Percentiles rank a stretch among this genome's conserved stretches.
Evolutionary conservation across 1,140 invertebrate genomes (phyloP).

Genomic region (Eriocheir sinensis): DNA sequence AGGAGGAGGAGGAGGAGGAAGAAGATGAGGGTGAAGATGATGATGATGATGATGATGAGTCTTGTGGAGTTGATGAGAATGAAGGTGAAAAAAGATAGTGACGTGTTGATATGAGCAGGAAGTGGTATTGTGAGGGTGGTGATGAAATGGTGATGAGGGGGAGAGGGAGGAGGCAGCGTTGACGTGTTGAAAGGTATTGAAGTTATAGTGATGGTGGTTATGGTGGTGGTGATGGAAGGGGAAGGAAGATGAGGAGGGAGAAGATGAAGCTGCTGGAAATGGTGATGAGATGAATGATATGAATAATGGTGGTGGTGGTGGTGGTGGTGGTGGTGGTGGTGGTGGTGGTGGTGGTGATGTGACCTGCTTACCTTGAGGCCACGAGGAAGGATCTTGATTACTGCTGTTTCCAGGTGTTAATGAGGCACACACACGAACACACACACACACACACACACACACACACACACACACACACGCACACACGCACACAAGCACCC

Average conservation of each 20-base stretch:
- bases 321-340: too few relatives aligned
- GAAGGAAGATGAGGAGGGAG: neutral
- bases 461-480: slow-evolving; percentile 21
- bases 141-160: too few relatives aligned
- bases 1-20: neutral
- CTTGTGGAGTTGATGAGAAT: neutral
- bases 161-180: too few relatives aligned
- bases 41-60: slow-evolving; percentile 1
- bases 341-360: too few relatives aligned
- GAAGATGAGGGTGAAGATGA: neutral
- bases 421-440: neutral
- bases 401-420: neutral
- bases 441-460: slow-evolving; percentile 22
- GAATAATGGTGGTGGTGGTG: slow-evolving; percentile 6
- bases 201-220: too few relatives aligned
- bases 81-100: too few relatives aligned
- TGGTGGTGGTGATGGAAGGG: too few relatives aligned
- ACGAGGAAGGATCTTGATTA: too few relatives aligned
- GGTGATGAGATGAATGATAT: neutral
- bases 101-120: too few relatives aligned
- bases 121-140: too few relatives aligned
- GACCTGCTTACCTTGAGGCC: too few relatives aligned
- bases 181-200: too few relatives aligned
- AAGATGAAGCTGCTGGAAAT: neutral
- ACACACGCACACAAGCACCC: neutral